phyloP scores from a whole-genome alignment of 2,113 vertebrate genomes.

The Cheilinus undulatus region DNA sequence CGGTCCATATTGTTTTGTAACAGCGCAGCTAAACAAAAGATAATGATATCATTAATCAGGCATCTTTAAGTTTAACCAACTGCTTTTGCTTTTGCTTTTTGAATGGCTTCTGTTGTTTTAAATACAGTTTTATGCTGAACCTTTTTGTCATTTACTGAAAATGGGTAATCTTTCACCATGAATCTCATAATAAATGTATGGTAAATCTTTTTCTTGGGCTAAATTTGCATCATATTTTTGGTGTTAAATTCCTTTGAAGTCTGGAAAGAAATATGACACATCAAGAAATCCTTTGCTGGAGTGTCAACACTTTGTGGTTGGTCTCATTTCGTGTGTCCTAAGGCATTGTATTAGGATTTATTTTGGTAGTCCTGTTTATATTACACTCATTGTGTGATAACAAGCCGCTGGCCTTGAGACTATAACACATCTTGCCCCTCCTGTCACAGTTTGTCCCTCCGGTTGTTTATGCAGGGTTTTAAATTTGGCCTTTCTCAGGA shows the following conservation, averaged over 20 bases:
- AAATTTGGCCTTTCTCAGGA: constrained; percentile 68
- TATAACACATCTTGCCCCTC: constrained; percentile 51
- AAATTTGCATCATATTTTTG: not conserved
- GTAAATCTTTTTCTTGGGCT: not conserved
- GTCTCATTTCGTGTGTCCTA: constrained; percentile 40
- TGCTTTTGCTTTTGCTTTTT: too few species aligned
- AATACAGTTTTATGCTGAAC: not conserved
- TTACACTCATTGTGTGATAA: constrained; percentile 63
- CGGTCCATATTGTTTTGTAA: constrained; percentile 43
- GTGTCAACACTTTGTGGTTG: constrained; percentile 38
- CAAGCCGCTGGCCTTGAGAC: constrained; percentile 63
- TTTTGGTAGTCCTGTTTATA: constrained; percentile 66
- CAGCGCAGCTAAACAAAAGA: not conserved
- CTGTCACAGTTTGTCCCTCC: constrained; percentile 53
- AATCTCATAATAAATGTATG: not conserved
- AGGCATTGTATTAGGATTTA: constrained; percentile 56
- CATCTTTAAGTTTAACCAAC: not conserved
- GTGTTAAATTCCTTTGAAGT: not conserved
- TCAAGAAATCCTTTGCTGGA: constrained; percentile 3
- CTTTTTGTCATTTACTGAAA: not conserved
- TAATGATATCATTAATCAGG: not conserved
- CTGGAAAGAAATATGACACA: not conserved
- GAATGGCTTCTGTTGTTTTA: too few species aligned
- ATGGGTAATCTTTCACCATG: not conserved
- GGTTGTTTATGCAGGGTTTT: constrained; percentile 64